These are phyloP conservation scores for Leucosticte australis DNA, from an alignment of 2,113 vertebrate genomes.

Conservation along the genomic window DNA sequence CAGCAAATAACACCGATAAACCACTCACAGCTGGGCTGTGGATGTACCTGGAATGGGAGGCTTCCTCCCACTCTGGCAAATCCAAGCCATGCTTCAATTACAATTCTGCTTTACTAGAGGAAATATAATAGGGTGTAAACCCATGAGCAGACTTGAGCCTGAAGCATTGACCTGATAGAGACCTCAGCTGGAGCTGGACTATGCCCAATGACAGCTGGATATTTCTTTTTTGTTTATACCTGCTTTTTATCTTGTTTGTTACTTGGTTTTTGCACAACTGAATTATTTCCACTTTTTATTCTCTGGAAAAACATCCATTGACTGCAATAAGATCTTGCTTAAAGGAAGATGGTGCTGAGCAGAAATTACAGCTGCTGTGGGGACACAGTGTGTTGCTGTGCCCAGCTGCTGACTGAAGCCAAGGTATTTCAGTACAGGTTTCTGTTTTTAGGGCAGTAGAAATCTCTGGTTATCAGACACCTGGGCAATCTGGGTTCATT, in stretches of 20 bases:
- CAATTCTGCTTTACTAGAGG: not conserved
- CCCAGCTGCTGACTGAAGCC: not conserved
- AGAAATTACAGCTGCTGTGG: constrained; percentile 8
- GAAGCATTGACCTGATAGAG: not conserved
- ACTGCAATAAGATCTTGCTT: constrained; percentile 2
- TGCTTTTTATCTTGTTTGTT: not conserved
- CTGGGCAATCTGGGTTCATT: not conserved
- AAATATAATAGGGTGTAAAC: not conserved
- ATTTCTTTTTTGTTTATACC: constrained; percentile 13
- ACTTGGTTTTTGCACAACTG: not conserved
- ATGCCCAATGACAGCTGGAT: not conserved
- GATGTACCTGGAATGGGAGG: not conserved
- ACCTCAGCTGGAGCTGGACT: not conserved
- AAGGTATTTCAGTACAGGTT: not conserved
- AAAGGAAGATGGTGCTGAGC: not conserved
- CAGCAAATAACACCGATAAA: not conserved
- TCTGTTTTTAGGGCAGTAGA: not conserved
- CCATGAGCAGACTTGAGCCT: not conserved
- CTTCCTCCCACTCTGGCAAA: not conserved
- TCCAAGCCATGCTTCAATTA: not conserved
- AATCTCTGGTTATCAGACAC: not conserved
- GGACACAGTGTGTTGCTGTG: not conserved
- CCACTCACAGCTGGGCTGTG: not conserved
- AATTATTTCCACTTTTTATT: not conserved
- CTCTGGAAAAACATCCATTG: constrained; percentile 10